Evolutionary conservation across 2,888 invertebrate genomes (phyloP).

Genomic region (Cantharis flavilabris): DNA sequence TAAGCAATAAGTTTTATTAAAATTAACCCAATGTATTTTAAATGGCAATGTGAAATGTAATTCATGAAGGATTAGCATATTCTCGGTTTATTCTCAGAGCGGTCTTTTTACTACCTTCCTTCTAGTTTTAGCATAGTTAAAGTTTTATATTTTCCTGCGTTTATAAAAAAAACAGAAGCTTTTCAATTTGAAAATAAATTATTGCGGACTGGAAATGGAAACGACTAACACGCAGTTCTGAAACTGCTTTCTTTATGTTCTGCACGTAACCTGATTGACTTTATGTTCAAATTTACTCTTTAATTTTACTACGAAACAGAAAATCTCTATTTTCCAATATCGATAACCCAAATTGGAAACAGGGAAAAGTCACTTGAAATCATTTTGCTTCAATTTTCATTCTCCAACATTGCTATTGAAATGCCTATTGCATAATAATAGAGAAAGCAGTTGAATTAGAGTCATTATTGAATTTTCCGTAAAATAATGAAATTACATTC

Average conservation of each 20-base stretch:
- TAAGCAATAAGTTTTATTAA: not conserved
- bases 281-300: not conserved
- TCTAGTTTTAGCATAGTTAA: not conserved
- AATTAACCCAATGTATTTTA: not conserved
- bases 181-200: not conserved
- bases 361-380: not conserved
- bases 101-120: not conserved
- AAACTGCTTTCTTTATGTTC: not conserved
- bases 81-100: not conserved
- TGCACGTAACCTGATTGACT: not conserved
- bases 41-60: not conserved
- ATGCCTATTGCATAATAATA: not conserved
- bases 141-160: not conserved
- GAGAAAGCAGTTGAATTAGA: not conserved
- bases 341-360: not conserved
- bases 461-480: not conserved
- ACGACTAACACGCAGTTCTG: not conserved
- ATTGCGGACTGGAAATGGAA: not conserved
- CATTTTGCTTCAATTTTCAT: not conserved
- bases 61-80: not conserved
- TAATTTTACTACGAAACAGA: not conserved
- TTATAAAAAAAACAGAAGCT: not conserved
- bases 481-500: not conserved
- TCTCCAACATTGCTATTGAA: too few relatives aligned
- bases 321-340: not conserved